Evolutionary conservation across 2,113 vertebrate species (phyloP).

Genomic region (Promerops cafer): DNA sequence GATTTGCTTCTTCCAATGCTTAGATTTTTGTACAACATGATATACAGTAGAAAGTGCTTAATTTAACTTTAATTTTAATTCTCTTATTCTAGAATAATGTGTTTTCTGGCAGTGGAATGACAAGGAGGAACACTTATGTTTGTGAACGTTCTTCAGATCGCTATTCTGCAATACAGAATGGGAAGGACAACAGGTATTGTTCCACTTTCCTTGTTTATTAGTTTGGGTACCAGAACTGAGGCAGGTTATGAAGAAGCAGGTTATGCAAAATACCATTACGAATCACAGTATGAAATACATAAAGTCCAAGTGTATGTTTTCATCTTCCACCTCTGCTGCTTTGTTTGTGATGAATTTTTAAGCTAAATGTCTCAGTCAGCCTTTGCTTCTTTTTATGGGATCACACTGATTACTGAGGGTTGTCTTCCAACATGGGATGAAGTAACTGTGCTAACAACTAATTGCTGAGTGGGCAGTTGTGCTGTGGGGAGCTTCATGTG

Average conservation of each 20-base stretch:
- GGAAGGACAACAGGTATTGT: constrained; percentile 93
- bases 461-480: neutral
- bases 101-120: constrained; percentile 87
- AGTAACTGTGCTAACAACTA: neutral
- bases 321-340: neutral
- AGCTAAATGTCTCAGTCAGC: neutral
- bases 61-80: neutral
- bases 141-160: constrained; percentile 92
- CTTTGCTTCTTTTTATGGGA: neutral
- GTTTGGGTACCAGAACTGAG: neutral
- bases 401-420: neutral
- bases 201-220: neutral
- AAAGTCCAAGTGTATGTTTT: neutral
- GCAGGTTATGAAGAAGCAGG: neutral
- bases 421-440: neutral
- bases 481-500: neutral
- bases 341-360: neutral
- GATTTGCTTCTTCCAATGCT: neutral
- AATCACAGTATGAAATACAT: neutral
- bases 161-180: constrained; percentile 88
- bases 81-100: constrained; percentile 78
- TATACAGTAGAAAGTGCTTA: neutral
- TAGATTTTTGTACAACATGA: neutral
- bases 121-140: constrained; percentile 94
- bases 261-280: neutral